These are phyloP conservation scores for Acanthacorydalis orientalis DNA, from an alignment of 2,888 invertebrate species.

Conservation along the genomic window DNA sequence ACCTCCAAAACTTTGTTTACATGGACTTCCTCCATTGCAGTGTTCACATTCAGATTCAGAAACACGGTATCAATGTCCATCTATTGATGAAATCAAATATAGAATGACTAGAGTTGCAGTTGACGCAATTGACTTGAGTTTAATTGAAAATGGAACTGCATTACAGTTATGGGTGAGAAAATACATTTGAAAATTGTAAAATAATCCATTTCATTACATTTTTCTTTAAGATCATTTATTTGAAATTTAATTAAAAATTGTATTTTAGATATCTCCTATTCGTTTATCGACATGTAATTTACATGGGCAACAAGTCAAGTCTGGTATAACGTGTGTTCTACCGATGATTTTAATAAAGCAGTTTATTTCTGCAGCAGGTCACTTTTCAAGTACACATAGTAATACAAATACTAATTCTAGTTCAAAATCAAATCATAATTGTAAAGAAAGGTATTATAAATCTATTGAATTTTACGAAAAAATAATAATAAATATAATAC, in stretches of 20 bases:
- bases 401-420: slow-evolving; percentile 48
- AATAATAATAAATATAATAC: background rate
- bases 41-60: slow-evolving; percentile 52
- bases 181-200: too few relatives aligned
- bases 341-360: slow-evolving; percentile 54
- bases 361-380: slow-evolving; percentile 40
- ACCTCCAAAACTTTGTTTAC: slow-evolving; percentile 60
- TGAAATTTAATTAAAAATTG: slow-evolving; percentile 5
- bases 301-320: slow-evolving; percentile 82
- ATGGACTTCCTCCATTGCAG: slow-evolving; percentile 51
- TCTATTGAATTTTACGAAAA: background rate
- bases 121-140: slow-evolving; percentile 77
- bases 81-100: slow-evolving; percentile 79
- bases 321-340: slow-evolving; percentile 73
- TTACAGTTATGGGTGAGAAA: slow-evolving; percentile 59
- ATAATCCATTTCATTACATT: too few relatives aligned
- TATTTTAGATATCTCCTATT: slow-evolving; percentile 57
- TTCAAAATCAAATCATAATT: slow-evolving; percentile 18
- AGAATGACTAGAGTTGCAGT: slow-evolving; percentile 78
- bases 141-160: slow-evolving; percentile 79
- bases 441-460: background rate
- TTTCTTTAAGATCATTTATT: slow-evolving; percentile 1
- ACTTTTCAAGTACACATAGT: slow-evolving; percentile 31
- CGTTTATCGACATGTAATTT: slow-evolving; percentile 83
- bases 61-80: slow-evolving; percentile 59